Evolutionary conservation across 2,888 invertebrate genomes (phyloP), one percentile per base, ranked within the genome.

Genomic region (Meiosimyza platycephala): DNA sequence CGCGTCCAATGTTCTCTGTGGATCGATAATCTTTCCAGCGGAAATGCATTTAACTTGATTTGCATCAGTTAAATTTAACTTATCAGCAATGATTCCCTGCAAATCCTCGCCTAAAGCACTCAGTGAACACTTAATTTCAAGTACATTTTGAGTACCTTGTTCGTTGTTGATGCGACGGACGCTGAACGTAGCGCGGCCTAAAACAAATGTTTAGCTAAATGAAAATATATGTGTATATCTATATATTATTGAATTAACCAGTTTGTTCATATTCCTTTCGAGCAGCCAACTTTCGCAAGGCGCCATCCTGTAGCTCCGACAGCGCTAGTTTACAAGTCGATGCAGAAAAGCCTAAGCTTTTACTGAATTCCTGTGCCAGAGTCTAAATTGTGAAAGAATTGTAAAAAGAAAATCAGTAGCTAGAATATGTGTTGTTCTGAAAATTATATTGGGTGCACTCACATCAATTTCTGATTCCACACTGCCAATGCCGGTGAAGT

Each of bases 251-350:
- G 9, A n/a, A 57, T 72, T 72, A 68, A 84, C 85, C 87, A 0
- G 92, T 93, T 78, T 91, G 90, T 75, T 91, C 90, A 79, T 91
- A 95, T 72, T 90, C 90, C 5, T 90, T 90, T 75, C 92, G 90
- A 33, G 93, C 92, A 74, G 91, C 91, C 15, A 93, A 88, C 79
- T 94, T 91, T 71, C 93, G 92, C 1, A 95, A 80, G 0, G 95
- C 93, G 84, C 92, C 92, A 5, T 87, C 81, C 82, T 94, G 92
- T 0, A 95, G 87, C 76, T 92, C 90, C 63, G 87, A 89, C 16
- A 95, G 79, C 0, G 91, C 90, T 74, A 88, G 83, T 28, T 89
- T 82, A 48, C 93, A 89, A 5, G 88, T 84, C 0, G 90, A 89
- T 18, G 83, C 79, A 0, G 90, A 86, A 3, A 92, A 80, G 1